Evolutionary conservation across 2,888 invertebrate species (phyloP).

Genomic region (Antheraea yamamai): DNA sequence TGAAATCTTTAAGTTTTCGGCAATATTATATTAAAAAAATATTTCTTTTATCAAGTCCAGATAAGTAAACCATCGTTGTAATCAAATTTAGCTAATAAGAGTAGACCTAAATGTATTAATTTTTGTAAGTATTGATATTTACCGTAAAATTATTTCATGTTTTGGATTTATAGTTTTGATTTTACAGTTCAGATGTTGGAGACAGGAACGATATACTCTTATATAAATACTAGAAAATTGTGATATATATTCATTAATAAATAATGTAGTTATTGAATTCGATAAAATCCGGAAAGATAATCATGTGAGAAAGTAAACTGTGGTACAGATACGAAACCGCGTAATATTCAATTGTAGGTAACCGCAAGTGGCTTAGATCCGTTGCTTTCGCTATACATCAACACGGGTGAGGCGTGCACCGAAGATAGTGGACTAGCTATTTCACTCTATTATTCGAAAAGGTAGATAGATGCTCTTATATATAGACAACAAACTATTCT

Average conservation of each 20-base stretch:
- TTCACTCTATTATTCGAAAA: constrained; percentile 62
- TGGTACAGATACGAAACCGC: constrained; percentile 55
- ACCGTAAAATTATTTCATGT: no score
- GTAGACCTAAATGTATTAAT: no score
- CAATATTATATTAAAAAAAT: no score
- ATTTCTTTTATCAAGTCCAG: no score
- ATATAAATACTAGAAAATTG: background rate
- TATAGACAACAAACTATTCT: background rate
- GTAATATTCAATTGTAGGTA: constrained; percentile 74
- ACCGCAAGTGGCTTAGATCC: constrained; percentile 71
- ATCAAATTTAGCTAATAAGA: no score
- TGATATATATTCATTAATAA: background rate
- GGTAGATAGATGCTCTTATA: constrained; percentile 30
- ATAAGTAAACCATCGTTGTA: no score
- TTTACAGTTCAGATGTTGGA: no score
- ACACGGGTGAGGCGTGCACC: constrained; percentile 32
- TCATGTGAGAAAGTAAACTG: constrained; percentile 30
- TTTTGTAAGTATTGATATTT: no score
- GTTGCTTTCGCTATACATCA: constrained; percentile 71
- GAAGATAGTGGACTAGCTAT: constrained; percentile 69
- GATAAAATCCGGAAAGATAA: constrained; percentile 23
- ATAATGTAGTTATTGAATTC: background rate
- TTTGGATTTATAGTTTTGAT: no score
- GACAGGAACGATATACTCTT: no score
- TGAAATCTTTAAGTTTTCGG: background rate